Percentiles rank a stretch among this genome's conserved stretches.
phyloP scores from a whole-genome alignment of 2,797 vertebrate species.

The Eupleurogrammus muticus region DNA sequence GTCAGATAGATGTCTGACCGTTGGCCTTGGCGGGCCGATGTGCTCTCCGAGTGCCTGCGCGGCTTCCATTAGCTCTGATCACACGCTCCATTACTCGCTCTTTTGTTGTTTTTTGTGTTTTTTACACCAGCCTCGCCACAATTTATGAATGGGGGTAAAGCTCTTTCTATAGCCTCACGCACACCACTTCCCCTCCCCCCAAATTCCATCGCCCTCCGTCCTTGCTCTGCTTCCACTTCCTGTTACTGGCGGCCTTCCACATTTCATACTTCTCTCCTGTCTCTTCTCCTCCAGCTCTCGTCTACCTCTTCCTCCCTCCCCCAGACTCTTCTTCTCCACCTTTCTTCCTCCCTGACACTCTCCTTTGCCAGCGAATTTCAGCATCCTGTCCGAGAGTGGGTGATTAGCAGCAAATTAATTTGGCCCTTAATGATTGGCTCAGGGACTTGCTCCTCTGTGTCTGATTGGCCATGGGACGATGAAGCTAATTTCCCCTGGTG shows the following conservation, averaged over 20 bases:
- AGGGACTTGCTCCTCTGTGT: conserved; percentile 81
- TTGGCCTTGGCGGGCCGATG: not conserved
- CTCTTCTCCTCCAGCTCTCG: conserved; percentile 5
- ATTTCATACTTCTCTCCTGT: not conserved
- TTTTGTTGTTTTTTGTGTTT: not conserved
- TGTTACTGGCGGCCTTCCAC: conserved; percentile 7
- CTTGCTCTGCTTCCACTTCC: conserved; percentile 9
- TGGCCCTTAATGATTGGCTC: conserved; percentile 86
- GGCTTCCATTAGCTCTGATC: not conserved
- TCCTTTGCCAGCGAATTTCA: conserved; percentile 38
- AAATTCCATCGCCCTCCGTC: not conserved
- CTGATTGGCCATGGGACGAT: conserved; percentile 84
- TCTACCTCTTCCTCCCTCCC: conserved; percentile 32
- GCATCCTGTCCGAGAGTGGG: conserved; percentile 75
- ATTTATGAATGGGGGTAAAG: not conserved
- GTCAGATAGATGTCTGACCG: no score
- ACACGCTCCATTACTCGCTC: not conserved
- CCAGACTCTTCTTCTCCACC: conserved; percentile 32
- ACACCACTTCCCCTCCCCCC: not conserved
- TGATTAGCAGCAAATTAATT: conserved; percentile 87
- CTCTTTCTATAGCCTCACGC: not conserved
- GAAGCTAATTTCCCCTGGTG: conserved; percentile 87
- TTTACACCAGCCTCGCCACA: not conserved
- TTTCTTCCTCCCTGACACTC: conserved; percentile 35
- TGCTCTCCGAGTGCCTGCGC: no score